Evolutionary conservation across 2,797 vertebrate genomes (phyloP), one percentile per base, ranked within the genome.

Genomic region (Malacoctenus gilli): DNA sequence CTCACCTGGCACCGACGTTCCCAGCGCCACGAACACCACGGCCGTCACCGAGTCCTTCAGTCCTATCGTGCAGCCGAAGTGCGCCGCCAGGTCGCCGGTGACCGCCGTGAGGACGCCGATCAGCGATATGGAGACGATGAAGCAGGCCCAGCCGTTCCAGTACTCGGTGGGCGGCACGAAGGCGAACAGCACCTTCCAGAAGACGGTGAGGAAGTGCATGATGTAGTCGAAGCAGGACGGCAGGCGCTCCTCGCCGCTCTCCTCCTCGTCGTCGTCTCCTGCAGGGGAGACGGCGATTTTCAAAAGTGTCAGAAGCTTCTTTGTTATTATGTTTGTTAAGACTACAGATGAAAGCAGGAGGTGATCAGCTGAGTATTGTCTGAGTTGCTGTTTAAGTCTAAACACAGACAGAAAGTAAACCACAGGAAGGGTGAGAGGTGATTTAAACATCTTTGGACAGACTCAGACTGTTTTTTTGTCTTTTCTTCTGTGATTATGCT

Each of bases 131-230:
- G 93, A 94, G 42, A 94, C 93, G 0, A 94, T 79, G 84, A 95
- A 95, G 85, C 94, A 94, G 52, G 94, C 94, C 94, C 93, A 95
- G 72, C 94, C 94, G 1, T 93, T 94, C 94, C 93, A 94, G 85
- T 94, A 95, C 80, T 95, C 94, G 0, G 93, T 95, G 44, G 94
- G 94, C 0, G 94, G 94, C 30, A 95, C 93, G 2, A 94, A 95
- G 41, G 93, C 93, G 0, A 95, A 92, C 68, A 94, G 89, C 22
- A 94, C 93, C 83, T 94, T 94, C 93, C 93, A 94, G 91, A 94
- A 94, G 48, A 95, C 94, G 0, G 93, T 95, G 68, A 95, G 93
- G 89, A 95, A 95, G 83, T 95, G 94, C 94, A 95, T 95, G 89
- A 95, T 94, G 88, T 95, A 95, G 81, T 95, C 94, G 18, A 94